phyloP scores from a whole-genome alignment of 2,113 vertebrate genomes.

The Parus major region DNA sequence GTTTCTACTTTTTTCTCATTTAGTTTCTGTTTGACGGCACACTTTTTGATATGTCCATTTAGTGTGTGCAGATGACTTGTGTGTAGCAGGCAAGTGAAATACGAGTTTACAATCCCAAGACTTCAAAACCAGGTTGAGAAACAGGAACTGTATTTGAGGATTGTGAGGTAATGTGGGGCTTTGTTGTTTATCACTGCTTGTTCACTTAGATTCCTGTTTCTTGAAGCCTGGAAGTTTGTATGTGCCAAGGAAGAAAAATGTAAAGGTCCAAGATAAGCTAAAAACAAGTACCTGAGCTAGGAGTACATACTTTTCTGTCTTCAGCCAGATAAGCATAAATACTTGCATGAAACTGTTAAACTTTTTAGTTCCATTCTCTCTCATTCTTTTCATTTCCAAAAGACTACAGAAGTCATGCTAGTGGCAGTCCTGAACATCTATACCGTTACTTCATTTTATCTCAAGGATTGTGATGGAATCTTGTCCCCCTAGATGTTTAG shows the following conservation, averaged over 20 bases:
- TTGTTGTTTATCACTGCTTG: not conserved
- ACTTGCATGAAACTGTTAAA: not conserved
- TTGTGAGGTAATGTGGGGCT: not conserved
- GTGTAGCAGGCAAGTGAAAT: not conserved
- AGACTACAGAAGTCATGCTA: not conserved
- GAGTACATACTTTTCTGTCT: slow-evolving; percentile 70
- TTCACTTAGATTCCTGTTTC: slow-evolving; percentile 59
- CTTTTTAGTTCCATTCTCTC: not conserved
- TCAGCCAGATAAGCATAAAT: slow-evolving; percentile 72
- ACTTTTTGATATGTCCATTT: not conserved
- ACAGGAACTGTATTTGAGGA: not conserved
- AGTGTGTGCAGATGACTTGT: not conserved
- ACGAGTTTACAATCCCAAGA: not conserved
- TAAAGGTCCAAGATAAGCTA: slow-evolving; percentile 54
- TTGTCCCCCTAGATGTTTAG: not conserved
- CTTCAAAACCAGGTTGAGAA: not conserved
- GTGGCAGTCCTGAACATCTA: not conserved
- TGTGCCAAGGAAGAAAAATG: slow-evolving; percentile 69
- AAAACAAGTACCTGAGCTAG: slow-evolving; percentile 62
- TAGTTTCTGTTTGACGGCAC: not conserved
- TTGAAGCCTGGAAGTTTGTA: slow-evolving; percentile 76
- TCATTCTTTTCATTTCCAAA: not conserved
- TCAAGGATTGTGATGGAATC: not conserved
- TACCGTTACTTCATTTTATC: not conserved
- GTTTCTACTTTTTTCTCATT: not conserved